Conservation (phyloP, 2,797 vertebrate species). For the Poeciliopsis paucimaculata region DNA sequence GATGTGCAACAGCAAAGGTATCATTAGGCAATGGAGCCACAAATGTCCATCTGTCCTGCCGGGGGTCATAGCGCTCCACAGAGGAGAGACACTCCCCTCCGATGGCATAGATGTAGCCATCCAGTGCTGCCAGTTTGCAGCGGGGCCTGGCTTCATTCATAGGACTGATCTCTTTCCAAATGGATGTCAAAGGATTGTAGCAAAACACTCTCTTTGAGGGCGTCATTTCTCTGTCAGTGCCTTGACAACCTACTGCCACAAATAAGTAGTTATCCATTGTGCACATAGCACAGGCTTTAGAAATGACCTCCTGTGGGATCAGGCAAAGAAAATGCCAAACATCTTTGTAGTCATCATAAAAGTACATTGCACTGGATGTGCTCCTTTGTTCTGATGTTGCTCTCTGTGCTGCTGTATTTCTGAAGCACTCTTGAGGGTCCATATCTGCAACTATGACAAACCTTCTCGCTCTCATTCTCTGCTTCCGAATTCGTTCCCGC, state of each 20-base stretch:
- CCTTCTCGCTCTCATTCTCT: constrained; percentile 80
- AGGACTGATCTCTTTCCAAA: constrained; percentile 90
- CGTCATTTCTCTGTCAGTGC: constrained; percentile 61
- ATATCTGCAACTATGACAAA: constrained; percentile 86
- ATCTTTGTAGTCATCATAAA: constrained; percentile 85
- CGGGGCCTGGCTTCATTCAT: constrained; percentile 91
- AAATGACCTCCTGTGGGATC: constrained; percentile 86
- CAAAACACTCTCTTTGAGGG: constrained; percentile 91
- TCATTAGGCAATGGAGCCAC: constrained; percentile 87
- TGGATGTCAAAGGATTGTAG: constrained; percentile 89
- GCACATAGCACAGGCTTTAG: constrained; percentile 87
- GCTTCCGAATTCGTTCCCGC: constrained; percentile 84
- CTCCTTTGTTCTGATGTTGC: constrained; percentile 40
- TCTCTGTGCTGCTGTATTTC: constrained; percentile 27
- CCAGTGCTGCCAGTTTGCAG: constrained; percentile 90
- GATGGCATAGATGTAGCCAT: constrained; percentile 91
- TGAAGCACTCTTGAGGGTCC: constrained; percentile 75
- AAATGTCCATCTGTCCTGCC: constrained; percentile 88
- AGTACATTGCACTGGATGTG: constrained; percentile 82
- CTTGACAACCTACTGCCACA: constrained; percentile 87
- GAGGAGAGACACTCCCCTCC: constrained; percentile 92
- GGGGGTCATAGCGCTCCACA: constrained; percentile 91
- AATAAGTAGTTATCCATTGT: constrained; percentile 97
- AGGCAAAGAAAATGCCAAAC: constrained; percentile 83
- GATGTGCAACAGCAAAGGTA: constrained; percentile 92